phyloP scores from a whole-genome alignment of 2,113 vertebrate species.

The Oryzias melastigma region DNA sequence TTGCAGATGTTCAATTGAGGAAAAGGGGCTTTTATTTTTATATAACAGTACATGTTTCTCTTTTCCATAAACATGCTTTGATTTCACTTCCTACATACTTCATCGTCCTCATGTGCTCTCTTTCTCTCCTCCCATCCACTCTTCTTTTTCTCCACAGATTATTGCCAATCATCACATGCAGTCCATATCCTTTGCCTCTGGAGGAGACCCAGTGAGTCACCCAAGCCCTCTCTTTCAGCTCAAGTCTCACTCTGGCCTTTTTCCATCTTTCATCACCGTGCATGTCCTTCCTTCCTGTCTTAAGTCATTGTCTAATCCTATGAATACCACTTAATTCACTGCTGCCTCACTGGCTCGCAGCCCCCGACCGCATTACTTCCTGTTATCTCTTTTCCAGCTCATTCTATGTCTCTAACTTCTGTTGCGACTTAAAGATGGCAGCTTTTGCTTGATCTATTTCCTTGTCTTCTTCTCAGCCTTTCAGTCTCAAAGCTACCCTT shows the following conservation, averaged over 20 bases:
- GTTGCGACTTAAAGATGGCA: constrained; percentile 26
- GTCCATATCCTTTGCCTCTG: constrained; percentile 94
- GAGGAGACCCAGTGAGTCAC: constrained; percentile 93
- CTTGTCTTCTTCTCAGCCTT: constrained; percentile 23
- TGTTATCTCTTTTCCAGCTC: constrained; percentile 40
- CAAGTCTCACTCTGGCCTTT: constrained; percentile 42
- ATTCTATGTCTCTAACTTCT: constrained; percentile 35
- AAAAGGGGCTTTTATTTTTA: constrained; percentile 40
- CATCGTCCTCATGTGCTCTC: constrained; percentile 57
- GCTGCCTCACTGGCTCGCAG: constrained; percentile 37
- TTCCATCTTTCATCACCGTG: constrained; percentile 47
- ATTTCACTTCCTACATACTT: constrained; percentile 60
- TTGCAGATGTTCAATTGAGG: constrained; percentile 43
- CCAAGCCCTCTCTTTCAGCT: constrained; percentile 33
- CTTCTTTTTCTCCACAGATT: constrained; percentile 79
- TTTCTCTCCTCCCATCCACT: constrained; percentile 15
- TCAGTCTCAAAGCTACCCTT: constrained; percentile 38
- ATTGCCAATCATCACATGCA: constrained; percentile 98
- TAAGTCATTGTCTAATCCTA: constrained; percentile 57
- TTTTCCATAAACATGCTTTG: constrained; percentile 50
- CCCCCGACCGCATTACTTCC: constrained; percentile 29
- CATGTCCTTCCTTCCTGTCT: constrained; percentile 57
- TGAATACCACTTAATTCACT: constrained; percentile 44
- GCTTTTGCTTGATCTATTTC: constrained; percentile 37
- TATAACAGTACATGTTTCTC: constrained; percentile 56